A percentile compares a stretch with the other conserved stretches of the same genome.
Evolutionary conservation across 2,888 invertebrate species (phyloP).

Genomic region (Cantharis nigra): DNA sequence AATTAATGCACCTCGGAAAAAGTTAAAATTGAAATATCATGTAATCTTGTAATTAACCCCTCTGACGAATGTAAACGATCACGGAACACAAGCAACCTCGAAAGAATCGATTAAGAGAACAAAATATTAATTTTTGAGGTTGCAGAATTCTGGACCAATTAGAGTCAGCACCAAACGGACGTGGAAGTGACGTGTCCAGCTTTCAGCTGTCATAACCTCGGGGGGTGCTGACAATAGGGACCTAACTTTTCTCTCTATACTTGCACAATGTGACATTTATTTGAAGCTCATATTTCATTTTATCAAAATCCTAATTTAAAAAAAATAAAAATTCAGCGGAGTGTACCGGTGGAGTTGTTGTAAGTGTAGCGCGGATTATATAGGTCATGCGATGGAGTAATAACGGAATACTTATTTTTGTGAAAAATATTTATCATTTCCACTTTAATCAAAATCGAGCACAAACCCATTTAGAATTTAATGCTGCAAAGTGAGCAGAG

Average conservation of each 20-base stretch:
- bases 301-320: not conserved
- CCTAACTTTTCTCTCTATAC: constrained; percentile 21
- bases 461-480: constrained; percentile 23
- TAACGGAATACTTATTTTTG: not conserved
- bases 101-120: not conserved
- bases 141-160: constrained; percentile 28
- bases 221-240: constrained; percentile 30
- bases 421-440: constrained; percentile 3
- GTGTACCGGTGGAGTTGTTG: not conserved
- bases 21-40: not conserved
- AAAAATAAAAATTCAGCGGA: not conserved
- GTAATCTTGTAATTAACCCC: not conserved
- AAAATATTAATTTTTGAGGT: constrained; percentile 13
- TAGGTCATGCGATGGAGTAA: not conserved
- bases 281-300: constrained; percentile 21
- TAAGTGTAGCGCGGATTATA: not conserved
- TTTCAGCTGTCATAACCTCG: constrained; percentile 29
- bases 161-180: constrained; percentile 30
- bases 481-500: constrained; percentile 28
- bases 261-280: constrained; percentile 31
- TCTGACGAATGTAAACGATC: not conserved
- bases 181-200: constrained; percentile 34
- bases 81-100: not conserved
- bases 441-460: constrained; percentile 16
- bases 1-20: not conserved